Conservation (phyloP, 2,888 invertebrate species). For the Biston betularia region DNA sequence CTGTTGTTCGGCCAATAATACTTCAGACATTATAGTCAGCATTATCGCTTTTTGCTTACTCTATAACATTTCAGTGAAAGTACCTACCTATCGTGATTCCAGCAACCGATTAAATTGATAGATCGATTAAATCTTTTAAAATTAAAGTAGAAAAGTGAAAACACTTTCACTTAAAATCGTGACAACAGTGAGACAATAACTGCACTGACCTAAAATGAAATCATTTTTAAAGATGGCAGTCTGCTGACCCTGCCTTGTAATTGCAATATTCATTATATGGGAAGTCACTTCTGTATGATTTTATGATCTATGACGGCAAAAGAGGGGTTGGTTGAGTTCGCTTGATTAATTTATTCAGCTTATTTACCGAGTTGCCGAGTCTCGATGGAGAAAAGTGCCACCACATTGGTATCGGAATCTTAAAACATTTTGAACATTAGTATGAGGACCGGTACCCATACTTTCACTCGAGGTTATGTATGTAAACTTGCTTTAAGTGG, state of each 20-base stretch:
- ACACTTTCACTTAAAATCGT: slow-evolving; percentile 31
- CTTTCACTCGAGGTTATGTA: slow-evolving; percentile 85
- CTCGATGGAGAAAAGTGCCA: slow-evolving; percentile 79
- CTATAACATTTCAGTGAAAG: slow-evolving; percentile 26
- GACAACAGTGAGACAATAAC: slow-evolving; percentile 23
- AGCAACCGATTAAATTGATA: slow-evolving; percentile 33
- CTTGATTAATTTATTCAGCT: slow-evolving; percentile 80
- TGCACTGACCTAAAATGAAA: slow-evolving; percentile 2
- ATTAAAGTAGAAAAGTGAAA: slow-evolving; percentile 26
- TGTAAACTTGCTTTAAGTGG: slow-evolving; percentile 78
- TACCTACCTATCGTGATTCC: slow-evolving; percentile 12
- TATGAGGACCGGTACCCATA: slow-evolving; percentile 75
- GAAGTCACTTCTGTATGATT: slow-evolving; percentile 37
- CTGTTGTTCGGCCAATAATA: too few relatives aligned
- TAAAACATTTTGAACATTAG: slow-evolving; percentile 82
- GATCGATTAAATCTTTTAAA: slow-evolving; percentile 29
- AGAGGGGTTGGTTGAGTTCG: slow-evolving; percentile 73
- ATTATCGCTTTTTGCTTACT: slow-evolving; percentile 35
- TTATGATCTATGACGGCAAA: slow-evolving; percentile 64
- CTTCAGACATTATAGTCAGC: too few relatives aligned
- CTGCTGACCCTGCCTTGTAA: background rate
- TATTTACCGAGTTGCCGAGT: slow-evolving; percentile 75
- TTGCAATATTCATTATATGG: background rate
- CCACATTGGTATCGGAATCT: slow-evolving; percentile 77
- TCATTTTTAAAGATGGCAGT: background rate